These are phyloP conservation scores for Synergus gifuensis DNA, from an alignment of 2,888 invertebrate species.

Conservation along the genomic window DNA sequence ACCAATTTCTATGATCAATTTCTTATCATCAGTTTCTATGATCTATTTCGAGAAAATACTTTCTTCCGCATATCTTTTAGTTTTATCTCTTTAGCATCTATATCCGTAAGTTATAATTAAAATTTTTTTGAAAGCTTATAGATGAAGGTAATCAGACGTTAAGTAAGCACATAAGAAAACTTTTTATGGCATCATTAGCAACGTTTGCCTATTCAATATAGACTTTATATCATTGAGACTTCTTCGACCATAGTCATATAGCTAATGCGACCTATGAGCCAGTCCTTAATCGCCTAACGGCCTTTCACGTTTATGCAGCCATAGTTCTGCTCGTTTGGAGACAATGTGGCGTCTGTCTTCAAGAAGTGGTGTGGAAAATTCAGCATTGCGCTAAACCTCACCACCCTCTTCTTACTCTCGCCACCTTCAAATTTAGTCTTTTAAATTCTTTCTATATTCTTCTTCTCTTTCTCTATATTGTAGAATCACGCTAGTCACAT, in stretches of 20 bases:
- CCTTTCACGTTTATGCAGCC: conserved; percentile 45
- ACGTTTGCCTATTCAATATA: neutral
- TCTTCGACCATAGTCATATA: conserved; percentile 27
- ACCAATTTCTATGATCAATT: too few species aligned
- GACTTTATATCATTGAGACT: conserved; percentile 18
- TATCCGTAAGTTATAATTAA: too few species aligned
- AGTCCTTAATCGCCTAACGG: conserved; percentile 48
- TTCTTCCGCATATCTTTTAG: too few species aligned
- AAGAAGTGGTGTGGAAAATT: conserved; percentile 66
- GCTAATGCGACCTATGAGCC: conserved; percentile 37
- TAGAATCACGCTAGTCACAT: conserved; percentile 38
- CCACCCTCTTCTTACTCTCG: conserved; percentile 8
- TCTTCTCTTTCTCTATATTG: conserved; percentile 14
- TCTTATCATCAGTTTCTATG: too few species aligned
- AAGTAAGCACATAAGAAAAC: neutral
- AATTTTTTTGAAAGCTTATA: too few species aligned
- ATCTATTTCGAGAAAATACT: too few species aligned
- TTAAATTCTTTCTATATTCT: neutral
- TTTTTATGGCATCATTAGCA: conserved; percentile 1
- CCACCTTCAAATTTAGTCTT: neutral
- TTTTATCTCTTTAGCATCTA: too few species aligned
- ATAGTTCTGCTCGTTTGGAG: conserved; percentile 51
- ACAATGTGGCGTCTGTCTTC: conserved; percentile 66
- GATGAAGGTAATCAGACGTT: neutral
- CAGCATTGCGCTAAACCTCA: conserved; percentile 59